Percentiles rank a stretch among this genome's conserved stretches.
Conservation (phyloP, 2,888 invertebrate species). For the Pinctada fucata region DNA sequence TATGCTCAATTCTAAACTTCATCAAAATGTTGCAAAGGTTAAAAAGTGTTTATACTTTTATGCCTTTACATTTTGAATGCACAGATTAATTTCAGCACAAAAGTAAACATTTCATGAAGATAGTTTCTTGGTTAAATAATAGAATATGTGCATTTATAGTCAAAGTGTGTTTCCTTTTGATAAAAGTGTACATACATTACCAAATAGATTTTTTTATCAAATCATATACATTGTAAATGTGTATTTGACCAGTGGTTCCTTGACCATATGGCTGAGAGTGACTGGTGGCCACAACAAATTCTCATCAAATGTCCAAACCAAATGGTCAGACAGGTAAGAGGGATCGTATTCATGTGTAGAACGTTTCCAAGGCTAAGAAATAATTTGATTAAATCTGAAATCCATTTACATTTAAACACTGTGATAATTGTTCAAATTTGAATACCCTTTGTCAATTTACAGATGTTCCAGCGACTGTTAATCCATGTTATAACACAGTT, state of each 20-base stretch:
- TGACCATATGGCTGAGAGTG: conserved; percentile 93
- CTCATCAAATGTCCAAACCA: conserved; percentile 97
- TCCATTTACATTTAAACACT: no score
- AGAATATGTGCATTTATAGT: not conserved
- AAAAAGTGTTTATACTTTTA: not conserved
- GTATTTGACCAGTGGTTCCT: conserved; percentile 86
- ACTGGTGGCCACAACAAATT: conserved; percentile 97
- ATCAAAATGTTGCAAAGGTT: not conserved
- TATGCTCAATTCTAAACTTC: not conserved
- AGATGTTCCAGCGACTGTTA: conserved; percentile 93
- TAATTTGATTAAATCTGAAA: no score
- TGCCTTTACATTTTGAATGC: not conserved
- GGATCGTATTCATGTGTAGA: not conserved
- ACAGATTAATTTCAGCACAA: no score
- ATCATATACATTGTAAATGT: not conserved
- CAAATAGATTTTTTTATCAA: not conserved
- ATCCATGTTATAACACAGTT: conserved; percentile 95
- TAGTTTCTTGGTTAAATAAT: not conserved
- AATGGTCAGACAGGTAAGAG: conserved; percentile 89
- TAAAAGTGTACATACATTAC: no score
- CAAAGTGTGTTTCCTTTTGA: no score
- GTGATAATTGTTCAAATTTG: not conserved
- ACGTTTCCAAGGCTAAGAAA: no score
- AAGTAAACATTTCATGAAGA: not conserved
- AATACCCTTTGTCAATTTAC: conserved; percentile 25